Evolutionary conservation across 2,888 invertebrate species (phyloP), one percentile per base, ranked within the genome.

Genomic region (Anoplius nigerrimus): DNA sequence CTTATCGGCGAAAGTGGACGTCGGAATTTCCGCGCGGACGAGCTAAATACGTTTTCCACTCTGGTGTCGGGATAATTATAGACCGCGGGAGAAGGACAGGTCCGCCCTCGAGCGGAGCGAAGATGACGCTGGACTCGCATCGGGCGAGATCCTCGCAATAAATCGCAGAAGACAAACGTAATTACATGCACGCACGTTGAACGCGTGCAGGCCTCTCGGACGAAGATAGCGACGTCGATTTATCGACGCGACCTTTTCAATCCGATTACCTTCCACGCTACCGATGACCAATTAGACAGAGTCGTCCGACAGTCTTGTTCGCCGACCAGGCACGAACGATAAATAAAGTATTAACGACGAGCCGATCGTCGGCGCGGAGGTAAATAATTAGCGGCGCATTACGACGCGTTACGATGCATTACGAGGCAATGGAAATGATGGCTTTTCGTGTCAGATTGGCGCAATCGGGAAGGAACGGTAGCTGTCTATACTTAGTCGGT

Each of bases 381-480:
- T 69, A 76, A 79, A 79, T 77, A 75, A 76, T 79, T 73, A 71
- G 68, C 65, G 54, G 66, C 52, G 57, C 63, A 72, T 73, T 69
- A 71, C 62, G 43, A 21, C 18, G n/a, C 62, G 62, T 69, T n/a
- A n/a, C n/a, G n/a, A n/a, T n/a, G n/a, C n/a, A n/a, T n/a, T n/a
- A n/a, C n/a, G 76, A 66, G 46, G 71, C 69, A 72, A 74, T 27
- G 70, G 54, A 69, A 71, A 69, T 69, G 58, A 66, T 58, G 71
- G 52, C 71, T 71, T 80, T 71, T 69, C 66, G 60, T 60, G 69
- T 69, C 66, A 18, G 1, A 51, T 52, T 15, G 16, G 27, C 24
- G 22, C 24, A 43, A 45, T 20, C 66, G 55, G n/a, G n/a, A n/a
- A n/a, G n/a, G n/a, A n/a, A n/a, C n/a, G n/a, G n/a, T n/a, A n/a